phyloP scores from a whole-genome alignment of 2,113 vertebrate species.

The Acinonyx jubatus region DNA sequence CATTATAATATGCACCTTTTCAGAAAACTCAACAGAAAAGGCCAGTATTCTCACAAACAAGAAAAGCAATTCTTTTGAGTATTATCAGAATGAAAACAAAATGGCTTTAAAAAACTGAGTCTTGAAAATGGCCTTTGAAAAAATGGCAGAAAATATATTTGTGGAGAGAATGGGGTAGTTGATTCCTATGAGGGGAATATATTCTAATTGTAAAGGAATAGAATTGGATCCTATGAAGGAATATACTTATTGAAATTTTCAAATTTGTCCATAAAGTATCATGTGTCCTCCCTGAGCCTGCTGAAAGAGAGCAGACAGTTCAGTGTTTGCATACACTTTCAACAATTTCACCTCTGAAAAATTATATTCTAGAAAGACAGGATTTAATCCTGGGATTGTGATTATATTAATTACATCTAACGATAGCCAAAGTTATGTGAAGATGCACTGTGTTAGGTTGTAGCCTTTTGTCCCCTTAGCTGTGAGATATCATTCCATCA shows the following conservation, averaged over 20 bases:
- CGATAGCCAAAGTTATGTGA: fast-evolving
- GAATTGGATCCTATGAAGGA: not conserved
- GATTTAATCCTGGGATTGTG: not conserved
- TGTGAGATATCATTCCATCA: not conserved
- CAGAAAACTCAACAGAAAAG: not conserved
- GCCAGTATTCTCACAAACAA: not conserved
- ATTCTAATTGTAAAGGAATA: not conserved
- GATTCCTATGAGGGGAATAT: not conserved
- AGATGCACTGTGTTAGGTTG: fast-evolving
- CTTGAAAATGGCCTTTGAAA: not conserved
- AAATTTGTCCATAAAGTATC: not conserved
- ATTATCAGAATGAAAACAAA: not conserved
- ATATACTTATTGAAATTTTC: not conserved
- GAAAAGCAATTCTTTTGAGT: not conserved
- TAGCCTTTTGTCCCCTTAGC: not conserved
- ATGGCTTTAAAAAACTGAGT: not conserved
- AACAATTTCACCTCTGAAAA: not conserved
- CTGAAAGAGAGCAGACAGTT: not conserved
- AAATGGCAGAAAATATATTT: not conserved
- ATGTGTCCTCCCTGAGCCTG: fast-evolving
- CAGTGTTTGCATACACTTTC: fast-evolving
- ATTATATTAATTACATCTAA: not conserved
- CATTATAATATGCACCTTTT: not conserved
- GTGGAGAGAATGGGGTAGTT: not conserved
- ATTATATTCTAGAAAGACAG: not conserved